These are phyloP conservation scores for Drosophila suzukii DNA, from an alignment of 1,140 invertebrate species.

Conservation along the genomic window DNA sequence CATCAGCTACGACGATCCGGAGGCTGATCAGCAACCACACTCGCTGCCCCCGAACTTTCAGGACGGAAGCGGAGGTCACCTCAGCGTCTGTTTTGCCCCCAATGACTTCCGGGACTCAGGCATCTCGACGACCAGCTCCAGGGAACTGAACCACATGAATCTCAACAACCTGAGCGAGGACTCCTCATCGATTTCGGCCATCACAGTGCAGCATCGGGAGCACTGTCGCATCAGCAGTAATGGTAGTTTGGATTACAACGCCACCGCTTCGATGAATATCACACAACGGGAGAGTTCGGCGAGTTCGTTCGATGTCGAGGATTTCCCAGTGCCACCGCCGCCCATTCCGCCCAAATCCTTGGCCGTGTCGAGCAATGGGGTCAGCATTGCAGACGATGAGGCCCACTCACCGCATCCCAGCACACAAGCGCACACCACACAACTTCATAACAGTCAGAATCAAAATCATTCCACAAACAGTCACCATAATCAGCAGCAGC, in stretches of 20 bases:
- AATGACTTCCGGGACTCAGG: slow-evolving; percentile 83
- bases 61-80: slow-evolving; percentile 49
- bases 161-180: slow-evolving; percentile 78
- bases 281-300: slow-evolving; percentile 74
- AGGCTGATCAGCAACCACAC: slow-evolving; percentile 80
- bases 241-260: slow-evolving; percentile 66
- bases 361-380: slow-evolving; percentile 62
- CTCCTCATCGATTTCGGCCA: slow-evolving; percentile 62
- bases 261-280: slow-evolving; percentile 61
- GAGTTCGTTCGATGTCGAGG: slow-evolving; percentile 79
- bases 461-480: slow-evolving; percentile 74
- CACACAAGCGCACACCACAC: slow-evolving; percentile 32
- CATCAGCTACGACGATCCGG: slow-evolving; percentile 82
- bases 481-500: slow-evolving; percentile 53
- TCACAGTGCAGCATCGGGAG: slow-evolving; percentile 75
- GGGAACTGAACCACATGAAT: slow-evolving; percentile 77
- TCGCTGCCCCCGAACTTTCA: slow-evolving; percentile 68
- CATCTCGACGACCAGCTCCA: slow-evolving; percentile 80
- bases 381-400: slow-evolving; percentile 42
- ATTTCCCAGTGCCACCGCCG: slow-evolving; percentile 76
- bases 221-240: slow-evolving; percentile 76
- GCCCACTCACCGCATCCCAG: slow-evolving; percentile 60
- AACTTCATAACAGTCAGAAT: slow-evolving; percentile 48
- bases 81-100: slow-evolving; percentile 67
- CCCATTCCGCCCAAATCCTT: slow-evolving; percentile 80